Percentiles rank a stretch among this genome's conserved stretches.
These are phyloP conservation scores for Asarcornis scutulata DNA, from an alignment of 2,113 vertebrate species.

Conservation along the genomic window DNA sequence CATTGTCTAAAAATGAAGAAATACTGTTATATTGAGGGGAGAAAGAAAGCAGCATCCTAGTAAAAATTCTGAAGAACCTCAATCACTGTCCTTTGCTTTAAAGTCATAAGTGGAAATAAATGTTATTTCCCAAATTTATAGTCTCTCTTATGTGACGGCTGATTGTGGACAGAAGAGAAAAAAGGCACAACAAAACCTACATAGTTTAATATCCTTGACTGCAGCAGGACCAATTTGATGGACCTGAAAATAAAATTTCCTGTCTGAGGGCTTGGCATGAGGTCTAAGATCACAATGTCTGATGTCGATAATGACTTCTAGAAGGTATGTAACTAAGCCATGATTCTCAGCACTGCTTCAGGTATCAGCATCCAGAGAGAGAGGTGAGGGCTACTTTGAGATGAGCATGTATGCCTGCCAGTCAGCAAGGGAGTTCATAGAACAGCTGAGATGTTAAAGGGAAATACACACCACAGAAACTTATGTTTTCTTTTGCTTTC, in stretches of 20 bases:
- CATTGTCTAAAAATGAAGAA: background rate
- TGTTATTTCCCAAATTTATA: background rate
- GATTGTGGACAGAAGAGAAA: background rate
- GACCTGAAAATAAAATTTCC: constrained; percentile 32
- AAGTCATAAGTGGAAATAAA: background rate
- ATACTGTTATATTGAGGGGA: background rate
- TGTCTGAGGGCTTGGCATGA: background rate
- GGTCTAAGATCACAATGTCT: background rate
- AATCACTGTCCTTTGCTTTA: background rate
- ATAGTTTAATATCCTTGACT: background rate
- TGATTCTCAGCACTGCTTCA: background rate
- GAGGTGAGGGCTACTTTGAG: background rate
- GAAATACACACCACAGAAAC: background rate
- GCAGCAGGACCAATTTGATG: background rate
- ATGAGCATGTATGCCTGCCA: background rate
- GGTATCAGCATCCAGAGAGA: background rate
- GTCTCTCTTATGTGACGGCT: background rate
- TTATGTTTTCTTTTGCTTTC: background rate
- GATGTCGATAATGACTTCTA: background rate
- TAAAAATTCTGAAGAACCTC: background rate
- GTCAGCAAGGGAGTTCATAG: background rate
- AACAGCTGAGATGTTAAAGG: background rate
- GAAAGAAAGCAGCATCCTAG: background rate
- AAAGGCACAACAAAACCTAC: background rate
- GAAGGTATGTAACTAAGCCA: background rate